Evolutionary conservation across 2,113 vertebrate species (phyloP).

Genomic region (Melanerpes formicivorus): DNA sequence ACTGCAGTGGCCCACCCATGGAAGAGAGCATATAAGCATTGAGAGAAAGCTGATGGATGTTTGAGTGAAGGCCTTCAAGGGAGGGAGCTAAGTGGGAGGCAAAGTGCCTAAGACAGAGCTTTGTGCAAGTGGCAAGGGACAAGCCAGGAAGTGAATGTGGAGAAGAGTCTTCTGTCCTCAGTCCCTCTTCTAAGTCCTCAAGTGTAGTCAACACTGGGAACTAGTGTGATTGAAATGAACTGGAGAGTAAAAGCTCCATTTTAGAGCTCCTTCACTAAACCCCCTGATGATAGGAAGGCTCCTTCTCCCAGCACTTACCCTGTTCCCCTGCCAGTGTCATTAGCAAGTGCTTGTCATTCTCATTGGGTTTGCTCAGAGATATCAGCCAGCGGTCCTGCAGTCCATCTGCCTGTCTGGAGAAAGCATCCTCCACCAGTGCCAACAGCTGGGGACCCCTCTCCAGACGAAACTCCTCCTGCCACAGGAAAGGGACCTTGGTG

Average conservation of each 20-base stretch:
- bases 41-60: not conserved
- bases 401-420: slow-evolving; percentile 84
- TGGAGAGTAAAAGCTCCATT: not conserved
- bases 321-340: slow-evolving; percentile 90
- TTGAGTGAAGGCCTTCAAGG: not conserved
- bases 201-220: not conserved
- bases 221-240: not conserved
- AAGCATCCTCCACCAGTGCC: slow-evolving; percentile 86
- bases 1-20: not conserved
- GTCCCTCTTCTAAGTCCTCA: not conserved
- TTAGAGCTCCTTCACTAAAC: not conserved
- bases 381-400: slow-evolving; percentile 88
- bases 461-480: slow-evolving; percentile 89
- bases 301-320: slow-evolving; percentile 74
- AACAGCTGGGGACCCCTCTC: slow-evolving; percentile 85
- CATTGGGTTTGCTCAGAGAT: slow-evolving; percentile 92
- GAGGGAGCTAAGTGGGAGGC: not conserved
- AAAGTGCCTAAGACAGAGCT: not conserved
- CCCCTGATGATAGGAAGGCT: not conserved
- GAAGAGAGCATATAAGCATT: not conserved
- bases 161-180: not conserved
- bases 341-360: slow-evolving; percentile 91
- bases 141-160: not conserved
- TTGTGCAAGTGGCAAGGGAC: not conserved
- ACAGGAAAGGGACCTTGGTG: not conserved